These are phyloP conservation scores for Drosophila sordidula DNA, from an alignment of 2,888 invertebrate genomes.

Conservation along the genomic window DNA sequence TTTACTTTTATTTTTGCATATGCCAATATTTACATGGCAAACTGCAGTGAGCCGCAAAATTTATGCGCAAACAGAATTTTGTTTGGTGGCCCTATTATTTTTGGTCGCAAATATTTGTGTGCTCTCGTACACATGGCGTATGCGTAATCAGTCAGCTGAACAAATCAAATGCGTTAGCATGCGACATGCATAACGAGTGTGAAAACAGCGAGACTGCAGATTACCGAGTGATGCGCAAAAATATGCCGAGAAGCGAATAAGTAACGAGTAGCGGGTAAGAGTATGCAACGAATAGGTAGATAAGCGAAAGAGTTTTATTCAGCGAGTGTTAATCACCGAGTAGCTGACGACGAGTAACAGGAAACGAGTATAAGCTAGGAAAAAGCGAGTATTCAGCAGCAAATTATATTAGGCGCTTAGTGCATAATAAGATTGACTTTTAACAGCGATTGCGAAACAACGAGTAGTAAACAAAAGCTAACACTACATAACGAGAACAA, in stretches of 20 bases:
- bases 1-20: constrained; percentile 35
- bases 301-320: too few relatives aligned
- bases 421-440: too few relatives aligned
- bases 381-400: too few relatives aligned
- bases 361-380: neutral
- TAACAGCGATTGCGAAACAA: neutral
- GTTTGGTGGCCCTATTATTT: constrained; percentile 19
- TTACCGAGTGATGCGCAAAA: neutral
- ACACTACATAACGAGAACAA: neutral
- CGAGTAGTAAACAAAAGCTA: neutral
- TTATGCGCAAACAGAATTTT: constrained; percentile 44
- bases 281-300: too few relatives aligned
- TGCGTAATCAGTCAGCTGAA: constrained; percentile 43
- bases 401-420: too few relatives aligned
- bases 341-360: neutral
- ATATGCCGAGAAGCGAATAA: too few relatives aligned
- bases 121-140: constrained; percentile 35
- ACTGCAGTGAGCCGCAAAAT: constrained; percentile 53
- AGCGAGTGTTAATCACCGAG: too few relatives aligned
- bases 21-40: constrained; percentile 53
- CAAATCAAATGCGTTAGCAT: constrained; percentile 24
- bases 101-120: constrained; percentile 37
- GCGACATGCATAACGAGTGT: neutral
- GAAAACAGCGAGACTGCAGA: neutral
- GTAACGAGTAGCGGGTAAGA: too few relatives aligned